Conservation (phyloP, 2,888 invertebrate species). For the Melinopterus prodromus region DNA sequence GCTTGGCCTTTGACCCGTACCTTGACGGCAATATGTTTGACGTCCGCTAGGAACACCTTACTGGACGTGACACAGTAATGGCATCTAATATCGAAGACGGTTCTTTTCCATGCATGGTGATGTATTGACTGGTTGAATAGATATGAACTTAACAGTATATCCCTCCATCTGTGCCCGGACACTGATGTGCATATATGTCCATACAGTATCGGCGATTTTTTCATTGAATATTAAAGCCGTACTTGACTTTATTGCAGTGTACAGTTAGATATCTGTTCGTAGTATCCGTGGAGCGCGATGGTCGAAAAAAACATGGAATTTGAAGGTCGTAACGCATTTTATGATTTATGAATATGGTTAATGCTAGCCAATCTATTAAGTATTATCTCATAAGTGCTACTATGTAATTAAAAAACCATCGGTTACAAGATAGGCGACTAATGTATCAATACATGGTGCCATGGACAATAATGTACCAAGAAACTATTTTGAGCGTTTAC, state of each 20-base stretch:
- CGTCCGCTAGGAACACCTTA: constrained; percentile 12
- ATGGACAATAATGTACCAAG: no score
- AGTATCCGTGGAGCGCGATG: not conserved
- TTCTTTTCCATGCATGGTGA: constrained; percentile 35
- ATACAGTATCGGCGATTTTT: constrained; percentile 8
- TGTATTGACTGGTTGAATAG: constrained; percentile 38
- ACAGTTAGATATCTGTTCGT: constrained; percentile 20
- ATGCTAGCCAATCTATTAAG: not conserved
- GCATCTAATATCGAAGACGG: constrained; percentile 38
- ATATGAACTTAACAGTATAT: constrained; percentile 39
- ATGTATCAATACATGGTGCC: no score
- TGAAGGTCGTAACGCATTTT: not conserved
- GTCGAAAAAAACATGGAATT: not conserved
- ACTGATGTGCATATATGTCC: constrained; percentile 14
- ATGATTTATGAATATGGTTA: not conserved
- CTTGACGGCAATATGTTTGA: constrained; percentile 27
- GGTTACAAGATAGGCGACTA: no score
- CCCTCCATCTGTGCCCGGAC: not conserved
- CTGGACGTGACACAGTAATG: constrained; percentile 40
- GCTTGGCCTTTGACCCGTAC: constrained; percentile 33
- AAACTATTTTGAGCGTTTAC: no score
- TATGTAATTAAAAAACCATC: not conserved
- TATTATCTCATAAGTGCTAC: not conserved
- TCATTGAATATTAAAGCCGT: constrained; percentile 26
- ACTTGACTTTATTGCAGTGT: constrained; percentile 30